phyloP scores from a whole-genome alignment of 2,113 vertebrate genomes.

The Scomber colias region DNA sequence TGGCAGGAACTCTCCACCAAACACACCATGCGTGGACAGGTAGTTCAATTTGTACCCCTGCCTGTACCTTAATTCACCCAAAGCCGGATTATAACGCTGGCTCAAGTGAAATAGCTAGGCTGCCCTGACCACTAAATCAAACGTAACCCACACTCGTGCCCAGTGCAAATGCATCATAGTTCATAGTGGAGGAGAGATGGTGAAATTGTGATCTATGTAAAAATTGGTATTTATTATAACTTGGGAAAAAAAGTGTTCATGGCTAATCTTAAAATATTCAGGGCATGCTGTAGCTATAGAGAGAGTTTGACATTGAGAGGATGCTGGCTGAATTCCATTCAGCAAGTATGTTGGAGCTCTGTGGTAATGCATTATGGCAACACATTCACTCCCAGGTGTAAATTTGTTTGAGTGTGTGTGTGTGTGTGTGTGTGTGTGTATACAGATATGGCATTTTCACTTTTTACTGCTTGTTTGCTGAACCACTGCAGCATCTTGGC shows the following conservation, averaged over 20 bases:
- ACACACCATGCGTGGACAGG: background rate
- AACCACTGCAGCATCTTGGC: conserved; percentile 37
- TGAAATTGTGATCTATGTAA: background rate
- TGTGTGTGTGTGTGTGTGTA: conserved; percentile 15
- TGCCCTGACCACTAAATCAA: conserved; percentile 21
- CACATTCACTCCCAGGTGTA: conserved; percentile 37
- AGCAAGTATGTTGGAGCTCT: conserved; percentile 26
- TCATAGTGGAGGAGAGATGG: background rate
- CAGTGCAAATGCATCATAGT: background rate
- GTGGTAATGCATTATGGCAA: conserved; percentile 18
- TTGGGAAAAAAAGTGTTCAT: conserved; percentile 19
- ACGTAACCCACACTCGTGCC: background rate
- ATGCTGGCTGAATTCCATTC: conserved; percentile 42
- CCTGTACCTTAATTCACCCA: conserved; percentile 47
- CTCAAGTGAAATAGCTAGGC: conserved; percentile 48
- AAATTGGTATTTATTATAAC: conserved; percentile 13
- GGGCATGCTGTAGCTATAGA: conserved; percentile 40
- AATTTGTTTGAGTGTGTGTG: conserved; percentile 20
- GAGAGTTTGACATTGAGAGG: conserved; percentile 49
- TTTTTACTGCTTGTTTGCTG: conserved; percentile 39
- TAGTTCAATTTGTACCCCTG: conserved; percentile 17
- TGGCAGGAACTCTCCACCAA: conserved; percentile 23
- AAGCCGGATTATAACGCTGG: conserved; percentile 42
- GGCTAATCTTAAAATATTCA: conserved; percentile 35
- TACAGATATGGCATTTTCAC: conserved; percentile 20